Evolutionary conservation across 2,797 vertebrate species (phyloP).

Genomic region (Knipowitschia caucasica): DNA sequence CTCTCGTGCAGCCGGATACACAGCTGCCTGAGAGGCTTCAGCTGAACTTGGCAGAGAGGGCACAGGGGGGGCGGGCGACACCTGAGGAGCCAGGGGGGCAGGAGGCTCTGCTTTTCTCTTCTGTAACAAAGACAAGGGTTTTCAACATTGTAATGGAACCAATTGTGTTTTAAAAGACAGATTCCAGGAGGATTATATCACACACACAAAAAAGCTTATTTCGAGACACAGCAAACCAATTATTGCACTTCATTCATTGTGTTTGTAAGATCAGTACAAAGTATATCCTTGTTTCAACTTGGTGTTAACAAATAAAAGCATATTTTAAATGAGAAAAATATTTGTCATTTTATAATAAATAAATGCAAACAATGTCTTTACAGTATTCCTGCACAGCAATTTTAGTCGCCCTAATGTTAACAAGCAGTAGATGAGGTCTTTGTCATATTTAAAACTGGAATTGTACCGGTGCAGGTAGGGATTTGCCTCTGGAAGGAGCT

Average conservation of each 20-base stretch:
- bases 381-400: not conserved
- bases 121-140: slow-evolving; percentile 62
- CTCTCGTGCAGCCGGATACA: slow-evolving; percentile 83
- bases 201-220: not conserved
- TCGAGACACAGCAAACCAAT: slow-evolving; percentile 24
- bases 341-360: not conserved
- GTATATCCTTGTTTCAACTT: slow-evolving; percentile 41
- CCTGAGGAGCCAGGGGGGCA: slow-evolving; percentile 77
- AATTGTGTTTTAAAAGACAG: not conserved
- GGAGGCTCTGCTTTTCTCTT: slow-evolving; percentile 91
- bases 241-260: slow-evolving; percentile 7
- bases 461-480: slow-evolving; percentile 91
- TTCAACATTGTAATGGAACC: not conserved
- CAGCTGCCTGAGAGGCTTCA: slow-evolving; percentile 84
- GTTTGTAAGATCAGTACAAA: slow-evolving; percentile 18
- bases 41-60: slow-evolving; percentile 79
- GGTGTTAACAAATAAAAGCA: slow-evolving; percentile 38
- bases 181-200: slow-evolving; percentile 14
- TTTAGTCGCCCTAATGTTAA: slow-evolving; percentile 31
- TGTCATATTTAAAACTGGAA: slow-evolving; percentile 64
- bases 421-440: slow-evolving; percentile 46
- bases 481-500: slow-evolving; percentile 94
- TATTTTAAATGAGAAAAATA: not conserved
- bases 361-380: not conserved
- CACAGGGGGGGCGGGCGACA: slow-evolving; percentile 82